A percentile compares a stretch with the other conserved stretches of the same genome.
Evolutionary conservation across 1,140 invertebrate species (phyloP).

Genomic region (Spodoptera litura): DNA sequence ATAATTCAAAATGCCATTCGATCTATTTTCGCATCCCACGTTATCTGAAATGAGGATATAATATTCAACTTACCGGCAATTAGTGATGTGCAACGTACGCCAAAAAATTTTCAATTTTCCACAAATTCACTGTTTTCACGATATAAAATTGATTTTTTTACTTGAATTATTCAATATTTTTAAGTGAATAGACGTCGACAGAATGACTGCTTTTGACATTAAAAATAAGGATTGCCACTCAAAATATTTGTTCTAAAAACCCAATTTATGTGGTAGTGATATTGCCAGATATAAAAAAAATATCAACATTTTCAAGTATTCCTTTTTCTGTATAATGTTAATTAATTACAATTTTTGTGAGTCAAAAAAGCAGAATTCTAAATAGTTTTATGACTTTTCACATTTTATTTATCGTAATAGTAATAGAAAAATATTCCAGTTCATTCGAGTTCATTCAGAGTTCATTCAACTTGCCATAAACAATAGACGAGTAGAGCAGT

Average conservation of each 20-base stretch:
- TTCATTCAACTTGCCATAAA: too few relatives aligned
- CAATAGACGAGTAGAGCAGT: too few relatives aligned
- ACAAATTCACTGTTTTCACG: constrained; percentile 53
- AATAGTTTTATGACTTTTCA: too few relatives aligned
- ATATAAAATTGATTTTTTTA: constrained; percentile 52
- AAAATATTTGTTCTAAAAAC: background rate
- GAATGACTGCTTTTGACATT: constrained; percentile 54
- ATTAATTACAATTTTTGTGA: too few relatives aligned
- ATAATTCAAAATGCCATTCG: constrained; percentile 63
- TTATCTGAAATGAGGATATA: constrained; percentile 44
- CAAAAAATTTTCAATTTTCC: background rate
- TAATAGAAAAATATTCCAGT: too few relatives aligned
- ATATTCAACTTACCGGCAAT: constrained; percentile 39
- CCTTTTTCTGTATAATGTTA: too few relatives aligned
- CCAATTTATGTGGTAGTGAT: too few relatives aligned
- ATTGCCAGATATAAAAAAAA: too few relatives aligned
- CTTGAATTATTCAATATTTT: constrained; percentile 65
- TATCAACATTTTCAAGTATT: too few relatives aligned
- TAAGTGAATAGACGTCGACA: constrained; percentile 55
- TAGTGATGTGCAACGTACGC: background rate
- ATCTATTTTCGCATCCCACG: constrained; percentile 66
- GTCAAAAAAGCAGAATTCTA: too few relatives aligned
- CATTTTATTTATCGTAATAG: too few relatives aligned
- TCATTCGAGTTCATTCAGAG: too few relatives aligned
- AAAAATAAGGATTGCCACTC: background rate